Evolutionary conservation across 2,888 invertebrate species (phyloP).

Genomic region (Lacanobia oleracea): DNA sequence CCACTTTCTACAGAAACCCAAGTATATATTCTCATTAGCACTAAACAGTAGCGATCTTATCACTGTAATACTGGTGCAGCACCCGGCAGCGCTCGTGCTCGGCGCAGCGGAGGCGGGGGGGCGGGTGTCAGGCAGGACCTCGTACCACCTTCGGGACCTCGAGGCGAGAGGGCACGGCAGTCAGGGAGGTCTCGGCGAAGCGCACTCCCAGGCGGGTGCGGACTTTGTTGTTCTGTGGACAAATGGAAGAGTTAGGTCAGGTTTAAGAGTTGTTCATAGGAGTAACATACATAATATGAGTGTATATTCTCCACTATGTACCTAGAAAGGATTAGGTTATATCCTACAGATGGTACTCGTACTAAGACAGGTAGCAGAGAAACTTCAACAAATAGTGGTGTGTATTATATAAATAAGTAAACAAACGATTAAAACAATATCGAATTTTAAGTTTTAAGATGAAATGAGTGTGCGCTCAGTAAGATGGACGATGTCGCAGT

Average conservation of each 20-base stretch:
- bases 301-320: too few relatives aligned
- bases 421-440: too few relatives aligned
- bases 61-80: slow-evolving; percentile 76
- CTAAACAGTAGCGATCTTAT: slow-evolving; percentile 57
- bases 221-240: slow-evolving; percentile 59
- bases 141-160: slow-evolving; percentile 70
- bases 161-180: slow-evolving; percentile 72
- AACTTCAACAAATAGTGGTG: too few relatives aligned
- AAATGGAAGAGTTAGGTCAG: background rate
- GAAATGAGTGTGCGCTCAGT: too few relatives aligned
- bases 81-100: slow-evolving; percentile 83
- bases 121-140: slow-evolving; percentile 84
- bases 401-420: too few relatives aligned
- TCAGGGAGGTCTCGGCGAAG: slow-evolving; percentile 84
- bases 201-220: slow-evolving; percentile 80
- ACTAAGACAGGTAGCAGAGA: too few relatives aligned
- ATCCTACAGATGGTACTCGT: too few relatives aligned
- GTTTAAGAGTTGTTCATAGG: too few relatives aligned
- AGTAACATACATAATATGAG: too few relatives aligned
- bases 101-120: slow-evolving; percentile 82
- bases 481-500: too few relatives aligned
- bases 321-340: too few relatives aligned
- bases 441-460: too few relatives aligned
- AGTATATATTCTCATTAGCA: background rate
- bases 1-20: background rate